These are phyloP conservation scores for Origma solitaria DNA, from an alignment of 2,113 vertebrate species.

Conservation along the genomic window DNA sequence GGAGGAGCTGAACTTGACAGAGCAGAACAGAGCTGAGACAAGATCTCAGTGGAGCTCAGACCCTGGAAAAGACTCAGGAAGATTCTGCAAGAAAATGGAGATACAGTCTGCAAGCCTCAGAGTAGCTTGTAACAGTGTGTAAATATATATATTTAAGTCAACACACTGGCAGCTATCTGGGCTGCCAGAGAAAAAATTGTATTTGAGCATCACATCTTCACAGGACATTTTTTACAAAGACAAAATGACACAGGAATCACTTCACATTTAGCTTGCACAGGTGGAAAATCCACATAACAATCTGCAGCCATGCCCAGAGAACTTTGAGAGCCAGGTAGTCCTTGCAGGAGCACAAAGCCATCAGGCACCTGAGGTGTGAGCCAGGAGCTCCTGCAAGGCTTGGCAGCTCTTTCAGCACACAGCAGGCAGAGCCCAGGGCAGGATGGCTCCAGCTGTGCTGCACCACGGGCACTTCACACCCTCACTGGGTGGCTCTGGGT, in stretches of 20 bases:
- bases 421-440: neutral
- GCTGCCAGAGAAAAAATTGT: neutral
- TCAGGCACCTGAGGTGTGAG: neutral
- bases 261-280: neutral
- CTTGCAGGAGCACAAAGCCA: neutral
- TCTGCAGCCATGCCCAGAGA: neutral
- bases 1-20: neutral
- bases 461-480: neutral
- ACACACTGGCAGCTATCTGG: neutral
- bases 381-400: neutral
- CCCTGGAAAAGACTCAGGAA: neutral
- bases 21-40: neutral
- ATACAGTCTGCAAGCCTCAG: neutral
- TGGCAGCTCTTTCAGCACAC: neutral
- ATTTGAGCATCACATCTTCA: neutral
- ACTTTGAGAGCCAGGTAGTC: neutral
- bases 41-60: accelerated
- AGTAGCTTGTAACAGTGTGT: neutral
- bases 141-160: neutral
- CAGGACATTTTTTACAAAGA: neutral
- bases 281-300: neutral
- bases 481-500: neutral
- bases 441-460: neutral
- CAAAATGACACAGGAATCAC: neutral
- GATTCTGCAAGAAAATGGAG: neutral